Evolutionary conservation across 2,888 invertebrate species (phyloP).

Genomic region (Chalcosyrphus nemorum): DNA sequence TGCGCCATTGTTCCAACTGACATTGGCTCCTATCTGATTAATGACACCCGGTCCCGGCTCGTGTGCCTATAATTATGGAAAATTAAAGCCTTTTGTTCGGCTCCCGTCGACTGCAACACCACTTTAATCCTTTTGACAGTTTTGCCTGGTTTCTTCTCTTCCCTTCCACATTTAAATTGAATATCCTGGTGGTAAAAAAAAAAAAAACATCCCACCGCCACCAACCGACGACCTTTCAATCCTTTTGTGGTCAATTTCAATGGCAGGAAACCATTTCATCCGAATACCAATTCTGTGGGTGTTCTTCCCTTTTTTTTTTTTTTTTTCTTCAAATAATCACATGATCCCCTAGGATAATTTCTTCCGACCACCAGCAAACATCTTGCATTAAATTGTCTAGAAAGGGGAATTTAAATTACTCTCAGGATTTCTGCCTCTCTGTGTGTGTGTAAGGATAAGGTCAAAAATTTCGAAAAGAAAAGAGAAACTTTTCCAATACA

Average conservation of each 20-base stretch:
- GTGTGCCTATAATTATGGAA: conserved; percentile 9
- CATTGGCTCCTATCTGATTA: conserved; percentile 30
- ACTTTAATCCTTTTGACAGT: not conserved
- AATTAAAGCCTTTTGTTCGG: not conserved
- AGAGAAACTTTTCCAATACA: conserved; percentile 36
- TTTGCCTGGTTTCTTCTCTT: not conserved
- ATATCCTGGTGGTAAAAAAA: not conserved
- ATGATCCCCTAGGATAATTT: not conserved
- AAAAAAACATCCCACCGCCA: not conserved
- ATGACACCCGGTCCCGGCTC: not conserved
- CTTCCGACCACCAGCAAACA: conserved; percentile 14
- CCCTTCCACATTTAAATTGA: not conserved
- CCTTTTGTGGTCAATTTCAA: not conserved
- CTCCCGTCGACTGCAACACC: not conserved
- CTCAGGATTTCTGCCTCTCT: not conserved
- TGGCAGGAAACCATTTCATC: conserved; percentile 3
- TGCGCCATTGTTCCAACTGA: conserved; percentile 1
- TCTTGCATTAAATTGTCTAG: conserved; percentile 39
- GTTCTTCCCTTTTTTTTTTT: conserved; percentile 28
- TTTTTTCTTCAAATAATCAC: conserved; percentile 52
- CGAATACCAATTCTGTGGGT: not conserved
- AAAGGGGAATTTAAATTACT: conserved; percentile 23
- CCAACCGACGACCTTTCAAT: not conserved
- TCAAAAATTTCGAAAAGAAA: conserved; percentile 38
- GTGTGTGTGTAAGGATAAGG: conserved; percentile 9